Percentiles rank a stretch among this genome's conserved stretches.
phyloP scores from a whole-genome alignment of 2,888 invertebrate genomes.

The Erebia aethiops region DNA sequence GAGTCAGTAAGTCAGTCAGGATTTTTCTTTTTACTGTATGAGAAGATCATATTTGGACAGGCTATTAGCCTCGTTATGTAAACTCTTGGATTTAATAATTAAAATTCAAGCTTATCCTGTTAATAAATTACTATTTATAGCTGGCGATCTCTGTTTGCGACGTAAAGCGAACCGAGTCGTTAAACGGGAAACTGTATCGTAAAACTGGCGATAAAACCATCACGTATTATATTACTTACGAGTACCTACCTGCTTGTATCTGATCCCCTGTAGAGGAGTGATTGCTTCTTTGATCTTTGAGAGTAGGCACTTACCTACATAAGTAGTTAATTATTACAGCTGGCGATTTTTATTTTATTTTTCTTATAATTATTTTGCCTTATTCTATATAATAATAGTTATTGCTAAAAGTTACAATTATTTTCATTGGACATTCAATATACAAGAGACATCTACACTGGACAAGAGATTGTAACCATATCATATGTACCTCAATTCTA shows the following conservation, averaged over 20 bases:
- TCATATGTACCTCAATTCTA: no score
- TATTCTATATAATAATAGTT: no score
- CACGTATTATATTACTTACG: slow-evolving; percentile 31
- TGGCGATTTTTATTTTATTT: no score
- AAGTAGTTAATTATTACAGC: no score
- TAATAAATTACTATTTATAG: slow-evolving; percentile 23
- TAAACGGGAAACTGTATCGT: slow-evolving; percentile 38
- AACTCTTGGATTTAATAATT: neutral
- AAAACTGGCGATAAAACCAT: slow-evolving; percentile 39
- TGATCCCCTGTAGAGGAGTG: neutral
- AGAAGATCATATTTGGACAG: neutral
- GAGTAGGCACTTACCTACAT: no score
- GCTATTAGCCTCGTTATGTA: neutral
- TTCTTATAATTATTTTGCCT: no score
- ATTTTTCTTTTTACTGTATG: neutral
- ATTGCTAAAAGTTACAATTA: neutral
- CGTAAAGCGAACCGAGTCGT: slow-evolving; percentile 34
- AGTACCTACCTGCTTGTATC: neutral
- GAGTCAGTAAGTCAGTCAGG: neutral
- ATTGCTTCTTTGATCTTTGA: neutral
- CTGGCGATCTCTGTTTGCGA: slow-evolving; percentile 37
- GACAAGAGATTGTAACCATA: no score
- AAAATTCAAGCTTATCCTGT: slow-evolving; percentile 1
- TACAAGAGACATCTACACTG: no score
- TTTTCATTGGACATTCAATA: neutral